Evolutionary conservation across 2,797 vertebrate genomes (phyloP).

Genomic region (Anabacerthia variegaticeps): DNA sequence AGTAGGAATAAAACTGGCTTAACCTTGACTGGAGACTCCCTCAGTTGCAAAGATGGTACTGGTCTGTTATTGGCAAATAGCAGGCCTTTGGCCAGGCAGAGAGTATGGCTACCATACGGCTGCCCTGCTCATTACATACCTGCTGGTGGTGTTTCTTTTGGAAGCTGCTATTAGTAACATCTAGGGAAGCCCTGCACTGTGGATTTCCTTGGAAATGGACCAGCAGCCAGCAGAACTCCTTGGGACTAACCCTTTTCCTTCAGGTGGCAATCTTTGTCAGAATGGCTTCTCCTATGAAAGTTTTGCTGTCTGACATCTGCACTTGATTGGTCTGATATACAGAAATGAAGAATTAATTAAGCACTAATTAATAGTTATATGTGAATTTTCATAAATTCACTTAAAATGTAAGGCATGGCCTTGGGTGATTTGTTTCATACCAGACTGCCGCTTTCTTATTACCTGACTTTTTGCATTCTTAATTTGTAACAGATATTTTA

Average conservation of each 20-base stretch:
- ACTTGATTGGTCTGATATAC: background rate
- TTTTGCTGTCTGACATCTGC: background rate
- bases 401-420: background rate
- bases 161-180: background rate
- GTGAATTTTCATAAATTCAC: background rate
- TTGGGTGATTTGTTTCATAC: background rate
- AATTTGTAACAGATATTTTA: background rate
- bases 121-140: background rate
- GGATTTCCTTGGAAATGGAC: background rate
- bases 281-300: background rate
- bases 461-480: background rate
- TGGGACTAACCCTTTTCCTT: background rate
- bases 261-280: background rate
- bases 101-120: accelerated
- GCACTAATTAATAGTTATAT: background rate
- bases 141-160: background rate
- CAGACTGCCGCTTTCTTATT: background rate
- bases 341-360: background rate
- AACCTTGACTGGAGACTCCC: background rate
- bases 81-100: background rate
- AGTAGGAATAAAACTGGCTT: background rate
- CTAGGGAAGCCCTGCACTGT: background rate
- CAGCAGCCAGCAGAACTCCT: background rate
- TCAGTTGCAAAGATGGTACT: background rate
- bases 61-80: background rate